phyloP scores from a whole-genome alignment of 1,140 invertebrate species.

The Sesamia nonagrioides region DNA sequence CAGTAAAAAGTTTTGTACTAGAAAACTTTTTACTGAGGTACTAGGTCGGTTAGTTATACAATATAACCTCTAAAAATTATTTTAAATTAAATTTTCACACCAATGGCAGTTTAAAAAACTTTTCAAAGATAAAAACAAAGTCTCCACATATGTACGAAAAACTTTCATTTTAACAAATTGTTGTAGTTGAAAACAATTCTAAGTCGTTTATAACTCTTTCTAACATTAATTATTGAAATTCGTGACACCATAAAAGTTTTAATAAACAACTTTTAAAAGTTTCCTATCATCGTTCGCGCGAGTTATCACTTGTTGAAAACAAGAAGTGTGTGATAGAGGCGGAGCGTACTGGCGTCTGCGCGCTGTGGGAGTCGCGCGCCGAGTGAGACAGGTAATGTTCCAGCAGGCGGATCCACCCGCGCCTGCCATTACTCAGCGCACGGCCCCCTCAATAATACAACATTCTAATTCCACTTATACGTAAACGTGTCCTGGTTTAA shows the following conservation, averaged over 20 bases:
- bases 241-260: neutral
- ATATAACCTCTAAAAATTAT: no score
- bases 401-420: neutral
- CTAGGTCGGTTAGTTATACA: no score
- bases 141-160: neutral
- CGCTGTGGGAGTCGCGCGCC: neutral
- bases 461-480: conserved; percentile 30
- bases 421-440: neutral
- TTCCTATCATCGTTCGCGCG: neutral
- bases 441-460: conserved; percentile 33
- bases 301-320: conserved; percentile 2
- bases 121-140: no score
- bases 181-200: neutral
- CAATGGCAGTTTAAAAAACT: no score
- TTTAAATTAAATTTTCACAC: no score
- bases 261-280: neutral
- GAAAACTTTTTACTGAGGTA: no score
- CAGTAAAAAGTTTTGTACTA: no score
- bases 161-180: neutral
- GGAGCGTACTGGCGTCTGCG: conserved; percentile 16
- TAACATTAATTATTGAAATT: neutral
- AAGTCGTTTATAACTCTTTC: neutral
- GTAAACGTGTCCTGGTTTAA: conserved; percentile 20
- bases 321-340: neutral
- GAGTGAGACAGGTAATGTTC: conserved; percentile 14